These are phyloP conservation scores for Calyptomena viridis DNA, from an alignment of 2,113 vertebrate species.

Conservation along the genomic window DNA sequence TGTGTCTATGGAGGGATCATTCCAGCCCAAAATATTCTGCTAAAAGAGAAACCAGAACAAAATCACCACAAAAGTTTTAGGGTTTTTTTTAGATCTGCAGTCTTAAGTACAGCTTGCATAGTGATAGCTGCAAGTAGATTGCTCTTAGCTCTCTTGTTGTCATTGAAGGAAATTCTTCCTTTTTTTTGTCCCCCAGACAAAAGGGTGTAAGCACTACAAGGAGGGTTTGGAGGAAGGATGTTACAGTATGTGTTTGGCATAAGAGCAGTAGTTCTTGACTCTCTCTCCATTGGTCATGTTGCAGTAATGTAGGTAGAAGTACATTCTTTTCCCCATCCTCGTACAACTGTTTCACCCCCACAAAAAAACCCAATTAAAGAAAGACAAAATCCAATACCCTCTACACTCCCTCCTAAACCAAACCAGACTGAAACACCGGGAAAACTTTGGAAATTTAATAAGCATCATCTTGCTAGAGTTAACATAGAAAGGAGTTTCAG, in stretches of 20 bases:
- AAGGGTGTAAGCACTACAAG: not conserved
- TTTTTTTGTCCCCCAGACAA: not conserved
- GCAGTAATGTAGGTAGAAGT: not conserved
- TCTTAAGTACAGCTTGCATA: not conserved
- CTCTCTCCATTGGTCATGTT: not conserved
- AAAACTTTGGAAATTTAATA: not conserved
- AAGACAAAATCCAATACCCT: not conserved
- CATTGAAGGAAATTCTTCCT: not conserved
- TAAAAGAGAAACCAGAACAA: not conserved
- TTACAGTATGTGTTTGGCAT: not conserved
- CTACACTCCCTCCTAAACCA: not conserved
- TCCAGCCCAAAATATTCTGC: not conserved
- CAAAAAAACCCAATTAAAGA: not conserved
- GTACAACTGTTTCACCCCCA: fast-evolving
- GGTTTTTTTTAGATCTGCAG: not conserved
- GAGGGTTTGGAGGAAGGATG: not conserved
- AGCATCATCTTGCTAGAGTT: not conserved
- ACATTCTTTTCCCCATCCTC: not conserved
- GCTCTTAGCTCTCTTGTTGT: not conserved
- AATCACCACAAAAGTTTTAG: not conserved
- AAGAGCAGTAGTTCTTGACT: not conserved
- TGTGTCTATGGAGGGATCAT: fast-evolving
- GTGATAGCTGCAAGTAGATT: not conserved
- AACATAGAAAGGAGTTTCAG: not conserved
- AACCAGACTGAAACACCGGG: not conserved